Evolutionary conservation across 2,113 vertebrate genomes (phyloP).

Genomic region (Halichoerus grypus): DNA sequence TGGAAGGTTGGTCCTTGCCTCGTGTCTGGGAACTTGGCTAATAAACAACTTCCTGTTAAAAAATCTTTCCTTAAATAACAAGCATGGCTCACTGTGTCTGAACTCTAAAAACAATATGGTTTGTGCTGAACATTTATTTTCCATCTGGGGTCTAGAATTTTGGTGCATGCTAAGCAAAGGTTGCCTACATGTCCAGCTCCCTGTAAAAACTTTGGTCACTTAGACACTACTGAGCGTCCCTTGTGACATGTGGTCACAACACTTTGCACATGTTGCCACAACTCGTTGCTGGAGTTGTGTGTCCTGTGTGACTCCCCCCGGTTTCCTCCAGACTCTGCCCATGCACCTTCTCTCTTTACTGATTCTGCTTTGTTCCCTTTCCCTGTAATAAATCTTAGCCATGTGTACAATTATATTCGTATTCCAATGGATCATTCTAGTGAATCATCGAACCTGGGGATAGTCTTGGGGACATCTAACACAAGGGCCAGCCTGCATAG

Average conservation of each 20-base stretch:
- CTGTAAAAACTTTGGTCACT: neutral
- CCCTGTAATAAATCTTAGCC: neutral
- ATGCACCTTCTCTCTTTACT: neutral
- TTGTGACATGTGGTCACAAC: neutral
- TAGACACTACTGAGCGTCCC: neutral
- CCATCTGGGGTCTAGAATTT: neutral
- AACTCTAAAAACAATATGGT: neutral
- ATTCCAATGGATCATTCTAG: neutral
- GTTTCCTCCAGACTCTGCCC: neutral
- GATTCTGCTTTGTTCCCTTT: neutral
- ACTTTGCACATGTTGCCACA: neutral
- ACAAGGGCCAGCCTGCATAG: neutral
- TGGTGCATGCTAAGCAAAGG: neutral
- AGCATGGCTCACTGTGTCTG: neutral
- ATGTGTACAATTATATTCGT: neutral
- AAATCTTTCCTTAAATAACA: conserved; percentile 13
- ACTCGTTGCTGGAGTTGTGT: neutral
- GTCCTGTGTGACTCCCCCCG: neutral
- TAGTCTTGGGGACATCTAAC: neutral
- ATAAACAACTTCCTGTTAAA: neutral
- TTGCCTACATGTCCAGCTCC: neutral
- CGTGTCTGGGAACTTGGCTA: neutral
- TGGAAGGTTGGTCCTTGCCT: neutral
- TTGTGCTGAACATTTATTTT: conserved; percentile 20
- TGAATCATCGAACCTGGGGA: neutral